These are phyloP conservation scores for Chelonia mydas DNA, from an alignment of 2,797 vertebrate species.

Conservation along the genomic window DNA sequence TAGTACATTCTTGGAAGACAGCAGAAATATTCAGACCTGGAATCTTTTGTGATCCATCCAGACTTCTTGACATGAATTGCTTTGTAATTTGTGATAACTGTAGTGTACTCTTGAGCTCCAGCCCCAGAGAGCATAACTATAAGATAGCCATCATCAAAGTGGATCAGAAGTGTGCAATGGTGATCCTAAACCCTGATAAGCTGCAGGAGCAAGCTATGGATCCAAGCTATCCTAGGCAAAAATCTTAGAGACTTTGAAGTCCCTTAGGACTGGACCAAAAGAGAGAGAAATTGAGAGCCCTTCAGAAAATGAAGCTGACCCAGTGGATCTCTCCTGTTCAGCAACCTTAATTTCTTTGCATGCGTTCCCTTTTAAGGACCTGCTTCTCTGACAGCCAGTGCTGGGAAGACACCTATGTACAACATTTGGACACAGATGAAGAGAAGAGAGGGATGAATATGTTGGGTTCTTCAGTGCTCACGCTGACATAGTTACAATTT, in stretches of 20 bases:
- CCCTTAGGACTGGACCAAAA: not conserved
- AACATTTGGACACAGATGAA: not conserved
- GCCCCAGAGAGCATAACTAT: fast-evolving
- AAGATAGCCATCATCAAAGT: fast-evolving
- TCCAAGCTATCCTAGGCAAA: not conserved
- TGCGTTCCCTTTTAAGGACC: not conserved
- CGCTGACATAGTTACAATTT: not conserved
- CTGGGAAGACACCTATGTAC: not conserved
- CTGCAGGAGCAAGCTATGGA: not conserved
- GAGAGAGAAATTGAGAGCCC: not conserved
- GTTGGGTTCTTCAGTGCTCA: not conserved
- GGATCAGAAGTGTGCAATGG: not conserved
- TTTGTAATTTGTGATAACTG: not conserved
- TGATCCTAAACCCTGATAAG: not conserved
- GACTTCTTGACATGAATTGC: not conserved
- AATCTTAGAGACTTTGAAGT: not conserved
- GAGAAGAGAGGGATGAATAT: not conserved
- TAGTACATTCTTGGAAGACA: not conserved
- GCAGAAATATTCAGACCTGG: not conserved
- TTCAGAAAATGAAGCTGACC: not conserved
- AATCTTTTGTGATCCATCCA: not conserved
- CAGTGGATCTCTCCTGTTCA: not conserved
- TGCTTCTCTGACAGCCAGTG: not conserved
- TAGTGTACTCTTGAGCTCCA: not conserved
- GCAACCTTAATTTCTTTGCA: not conserved